phyloP scores from a whole-genome alignment of 2,113 vertebrate genomes.

The Rhineura floridana region DNA sequence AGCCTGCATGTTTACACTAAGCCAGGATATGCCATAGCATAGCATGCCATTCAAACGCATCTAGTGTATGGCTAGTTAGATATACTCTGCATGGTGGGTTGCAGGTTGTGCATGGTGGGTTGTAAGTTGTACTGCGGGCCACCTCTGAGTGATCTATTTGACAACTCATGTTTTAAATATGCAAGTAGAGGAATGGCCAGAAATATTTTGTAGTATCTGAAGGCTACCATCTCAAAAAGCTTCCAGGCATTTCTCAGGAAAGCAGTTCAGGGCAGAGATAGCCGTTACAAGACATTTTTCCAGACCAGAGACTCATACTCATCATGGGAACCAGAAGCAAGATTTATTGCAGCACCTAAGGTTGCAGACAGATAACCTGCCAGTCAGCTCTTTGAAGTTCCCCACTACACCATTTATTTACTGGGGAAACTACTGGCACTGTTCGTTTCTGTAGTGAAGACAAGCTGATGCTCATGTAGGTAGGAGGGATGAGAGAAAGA shows the following conservation, averaged over 20 bases:
- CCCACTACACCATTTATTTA: background rate
- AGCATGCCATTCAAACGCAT: no score
- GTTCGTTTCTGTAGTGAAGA: background rate
- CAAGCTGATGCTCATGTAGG: background rate
- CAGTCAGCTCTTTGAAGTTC: background rate
- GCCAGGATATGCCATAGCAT: no score
- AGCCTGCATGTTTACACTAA: no score
- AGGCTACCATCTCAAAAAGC: background rate
- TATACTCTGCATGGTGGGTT: background rate
- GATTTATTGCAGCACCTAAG: background rate
- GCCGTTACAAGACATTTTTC: background rate
- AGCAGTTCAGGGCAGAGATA: background rate
- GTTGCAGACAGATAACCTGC: background rate
- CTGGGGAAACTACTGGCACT: no score
- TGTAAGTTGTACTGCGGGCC: no score
- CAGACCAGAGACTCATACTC: background rate
- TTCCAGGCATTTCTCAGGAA: background rate
- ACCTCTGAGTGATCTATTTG: no score
- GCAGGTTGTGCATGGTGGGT: background rate
- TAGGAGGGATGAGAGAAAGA: background rate
- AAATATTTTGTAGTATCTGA: background rate
- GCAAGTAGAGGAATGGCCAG: background rate
- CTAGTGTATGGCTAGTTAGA: background rate
- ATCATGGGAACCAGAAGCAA: background rate
- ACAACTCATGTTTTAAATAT: background rate